A percentile compares a stretch with the other conserved stretches of the same genome.
These are phyloP conservation scores for Gastrophryne carolinensis DNA, from an alignment of 2,797 vertebrate genomes.

Conservation along the genomic window DNA sequence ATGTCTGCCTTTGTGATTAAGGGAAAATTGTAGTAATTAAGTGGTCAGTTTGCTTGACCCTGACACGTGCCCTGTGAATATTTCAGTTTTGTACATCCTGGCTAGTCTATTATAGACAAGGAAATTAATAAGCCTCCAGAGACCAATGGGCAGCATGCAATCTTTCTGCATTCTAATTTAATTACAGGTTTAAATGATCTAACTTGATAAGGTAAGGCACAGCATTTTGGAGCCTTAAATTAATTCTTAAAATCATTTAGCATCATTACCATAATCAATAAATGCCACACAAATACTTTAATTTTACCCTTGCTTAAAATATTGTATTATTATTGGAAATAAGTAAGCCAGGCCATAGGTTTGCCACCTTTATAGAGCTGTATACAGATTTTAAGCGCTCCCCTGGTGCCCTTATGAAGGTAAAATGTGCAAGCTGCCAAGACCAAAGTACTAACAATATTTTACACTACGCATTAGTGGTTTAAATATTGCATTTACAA, in stretches of 20 bases:
- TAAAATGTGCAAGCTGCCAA: slow-evolving; percentile 37
- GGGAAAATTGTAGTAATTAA: no score
- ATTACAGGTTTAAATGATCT: background rate
- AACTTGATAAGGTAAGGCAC: background rate
- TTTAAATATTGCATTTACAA: slow-evolving; percentile 38
- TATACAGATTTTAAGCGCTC: slow-evolving; percentile 24
- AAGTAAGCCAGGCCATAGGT: background rate
- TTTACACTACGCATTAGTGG: slow-evolving; percentile 41
- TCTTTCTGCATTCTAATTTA: no score
- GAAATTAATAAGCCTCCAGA: no score
- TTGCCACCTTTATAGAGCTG: slow-evolving; percentile 28
- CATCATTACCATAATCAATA: background rate
- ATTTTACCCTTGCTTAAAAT: background rate
- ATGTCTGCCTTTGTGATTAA: no score
- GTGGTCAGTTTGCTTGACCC: no score
- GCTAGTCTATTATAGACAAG: no score
- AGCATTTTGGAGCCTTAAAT: background rate
- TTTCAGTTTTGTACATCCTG: no score
- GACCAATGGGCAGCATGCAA: no score
- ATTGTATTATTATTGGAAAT: background rate
- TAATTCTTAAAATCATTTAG: background rate
- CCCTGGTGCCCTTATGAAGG: slow-evolving; percentile 17
- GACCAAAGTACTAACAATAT: slow-evolving; percentile 35
- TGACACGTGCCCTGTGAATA: no score
- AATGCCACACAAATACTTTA: background rate